Evolutionary conservation across 2,113 vertebrate genomes (phyloP), one percentile per base, ranked within the genome.

Genomic region (Echinops telfairi): DNA sequence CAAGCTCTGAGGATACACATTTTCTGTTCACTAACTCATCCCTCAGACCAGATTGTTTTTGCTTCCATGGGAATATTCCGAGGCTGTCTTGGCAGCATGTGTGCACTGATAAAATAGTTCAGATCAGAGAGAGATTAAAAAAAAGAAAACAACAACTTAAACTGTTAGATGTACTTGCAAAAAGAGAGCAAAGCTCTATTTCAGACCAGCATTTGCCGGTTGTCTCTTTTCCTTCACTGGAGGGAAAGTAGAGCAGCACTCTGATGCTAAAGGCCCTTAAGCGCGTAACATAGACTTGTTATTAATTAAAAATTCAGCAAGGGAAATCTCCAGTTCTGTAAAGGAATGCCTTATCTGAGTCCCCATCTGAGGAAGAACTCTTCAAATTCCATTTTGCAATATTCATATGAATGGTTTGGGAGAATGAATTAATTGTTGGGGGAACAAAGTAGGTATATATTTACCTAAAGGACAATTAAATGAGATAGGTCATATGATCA

Each of bases 221-320:
- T 95, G 95, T 94, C 92, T 94, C 53, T 62, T 86, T 92, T 96
- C 83, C 4, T 95, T 76, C 27, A 40, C 88, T 31, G 88, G 88
- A 93, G 81, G 95, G 92, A 90, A 96, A 96, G 66, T 96, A 82
- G 94, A 96, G 92, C 96, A 93, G 9, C 84, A 88, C 68, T 27
- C 15, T 86, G 93, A 83, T 86, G 66, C 86, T 1, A 1, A 82
- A 91, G 94, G 92, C 94, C 96, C 96, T 94, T 73, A 86, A 94
- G 96, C 96, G 92, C 93, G 47, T 84, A 27, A 88, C 33, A 83
- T 23, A 89, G 95, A 68, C 90, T 89, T 96, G 97, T 92, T 97
- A 97, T 97, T 97, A 97, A 97, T 97, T 97, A 97, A 97, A 97
- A 97, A 97, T 95, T 96, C 97, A 97, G 97, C 97, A 97, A 97